These are phyloP conservation scores for Mycetomoellerius zeteki DNA, from an alignment of 1,140 invertebrate genomes.

Conservation along the genomic window DNA sequence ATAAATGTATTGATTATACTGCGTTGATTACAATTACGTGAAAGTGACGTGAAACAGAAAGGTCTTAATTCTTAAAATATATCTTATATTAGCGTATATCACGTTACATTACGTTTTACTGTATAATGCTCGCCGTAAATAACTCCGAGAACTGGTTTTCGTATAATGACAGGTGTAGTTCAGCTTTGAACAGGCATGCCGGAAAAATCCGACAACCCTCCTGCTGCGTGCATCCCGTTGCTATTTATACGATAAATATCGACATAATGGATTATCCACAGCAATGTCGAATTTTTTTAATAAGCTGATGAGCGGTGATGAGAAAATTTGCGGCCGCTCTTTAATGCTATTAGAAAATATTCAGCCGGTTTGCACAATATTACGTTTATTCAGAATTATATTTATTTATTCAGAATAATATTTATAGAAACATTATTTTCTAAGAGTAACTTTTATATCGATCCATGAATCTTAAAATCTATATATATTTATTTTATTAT, in stretches of 20 bases:
- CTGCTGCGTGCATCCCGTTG: neutral
- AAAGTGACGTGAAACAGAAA: neutral
- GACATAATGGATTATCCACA: conserved; percentile 3
- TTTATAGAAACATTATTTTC: neutral
- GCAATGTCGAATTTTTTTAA: conserved; percentile 18
- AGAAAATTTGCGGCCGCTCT: conserved; percentile 15
- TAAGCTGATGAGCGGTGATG: conserved; percentile 14
- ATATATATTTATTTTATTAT: conserved; percentile 13
- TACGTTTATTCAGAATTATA: neutral
- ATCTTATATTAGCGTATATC: neutral
- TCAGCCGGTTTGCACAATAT: neutral
- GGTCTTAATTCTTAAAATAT: neutral
- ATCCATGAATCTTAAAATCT: no score
- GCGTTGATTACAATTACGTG: neutral
- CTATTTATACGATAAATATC: conserved; percentile 44
- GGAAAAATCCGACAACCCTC: conserved; percentile 20
- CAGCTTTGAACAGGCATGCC: conserved; percentile 2
- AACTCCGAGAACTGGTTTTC: conserved; percentile 5
- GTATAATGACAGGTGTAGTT: conserved; percentile 16
- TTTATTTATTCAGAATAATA: conserved; percentile 1
- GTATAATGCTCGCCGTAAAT: neutral
- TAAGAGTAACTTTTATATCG: neutral
- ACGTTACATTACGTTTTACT: neutral
- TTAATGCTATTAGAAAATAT: conserved; percentile 16
- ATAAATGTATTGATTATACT: neutral